Percentiles rank a stretch among this genome's conserved stretches.
These are phyloP conservation scores for Cyrtorhinus lividipennis DNA, from an alignment of 1,140 invertebrate species.

Conservation along the genomic window DNA sequence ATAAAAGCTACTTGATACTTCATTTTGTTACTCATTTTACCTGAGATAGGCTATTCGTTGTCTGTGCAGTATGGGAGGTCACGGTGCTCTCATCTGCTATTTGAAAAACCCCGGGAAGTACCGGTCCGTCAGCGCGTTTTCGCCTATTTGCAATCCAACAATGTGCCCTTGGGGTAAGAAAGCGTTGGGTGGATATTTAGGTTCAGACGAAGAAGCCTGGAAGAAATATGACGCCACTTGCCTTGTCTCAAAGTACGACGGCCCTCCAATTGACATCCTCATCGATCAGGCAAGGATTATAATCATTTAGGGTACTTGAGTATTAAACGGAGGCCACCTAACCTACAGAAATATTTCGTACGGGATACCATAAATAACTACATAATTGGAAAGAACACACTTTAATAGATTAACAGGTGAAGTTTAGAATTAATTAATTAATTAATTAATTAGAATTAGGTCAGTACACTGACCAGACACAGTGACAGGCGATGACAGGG, in stretches of 20 bases:
- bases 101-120: slow-evolving; percentile 85
- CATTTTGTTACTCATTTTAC: background rate
- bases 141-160: slow-evolving; percentile 84
- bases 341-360: too few species aligned
- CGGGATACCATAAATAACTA: too few species aligned
- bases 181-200: slow-evolving; percentile 78
- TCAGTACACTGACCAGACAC: too few species aligned
- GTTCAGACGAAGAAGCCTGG: slow-evolving; percentile 50
- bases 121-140: slow-evolving; percentile 86
- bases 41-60: background rate
- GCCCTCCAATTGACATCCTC: slow-evolving; percentile 66
- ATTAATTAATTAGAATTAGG: background rate
- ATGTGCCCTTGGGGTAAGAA: slow-evolving; percentile 76
- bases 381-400: too few species aligned
- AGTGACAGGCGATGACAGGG: too few species aligned
- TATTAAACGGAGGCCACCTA: too few species aligned
- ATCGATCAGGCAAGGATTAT: slow-evolving; percentile 84
- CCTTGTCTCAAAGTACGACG: slow-evolving; percentile 68
- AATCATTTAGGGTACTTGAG: too few species aligned
- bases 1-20: too few species aligned
- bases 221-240: slow-evolving; percentile 77
- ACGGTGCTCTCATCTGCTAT: slow-evolving; percentile 84
- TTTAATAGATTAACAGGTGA: too few species aligned
- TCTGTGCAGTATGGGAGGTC: slow-evolving; percentile 81
- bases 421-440: background rate